Percentiles rank a stretch among this genome's conserved stretches.
Conservation (phyloP, 2,797 vertebrate genomes). For the Balearica regulorum region DNA sequence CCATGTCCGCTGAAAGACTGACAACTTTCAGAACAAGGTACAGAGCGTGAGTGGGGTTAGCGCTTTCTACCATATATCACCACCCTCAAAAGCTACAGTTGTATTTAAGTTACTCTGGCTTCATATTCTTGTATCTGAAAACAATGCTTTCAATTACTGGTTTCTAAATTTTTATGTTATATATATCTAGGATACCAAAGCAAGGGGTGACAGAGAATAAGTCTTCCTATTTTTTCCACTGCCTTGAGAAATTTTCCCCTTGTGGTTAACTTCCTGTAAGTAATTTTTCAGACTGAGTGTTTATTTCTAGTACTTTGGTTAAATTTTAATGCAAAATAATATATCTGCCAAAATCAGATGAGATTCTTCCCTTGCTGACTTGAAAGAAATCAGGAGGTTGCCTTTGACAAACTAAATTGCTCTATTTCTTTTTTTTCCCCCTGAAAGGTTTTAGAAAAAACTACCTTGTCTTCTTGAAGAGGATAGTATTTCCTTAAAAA, state of each 20-base stretch:
- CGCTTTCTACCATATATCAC: not conserved
- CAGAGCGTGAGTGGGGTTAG: not conserved
- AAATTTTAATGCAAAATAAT: not conserved
- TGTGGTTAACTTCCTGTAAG: not conserved
- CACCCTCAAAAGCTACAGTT: not conserved
- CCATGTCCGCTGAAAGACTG: not conserved
- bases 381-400: not conserved
- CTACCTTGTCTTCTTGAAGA: not conserved
- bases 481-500: not conserved
- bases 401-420: not conserved
- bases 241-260: not conserved
- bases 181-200: not conserved
- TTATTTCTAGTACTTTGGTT: constrained; percentile 5
- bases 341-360: not conserved
- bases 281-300: not conserved
- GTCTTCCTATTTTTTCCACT: not conserved
- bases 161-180: not conserved
- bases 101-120: not conserved
- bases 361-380: not conserved
- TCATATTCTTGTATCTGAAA: not conserved
- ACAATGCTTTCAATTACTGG: not conserved
- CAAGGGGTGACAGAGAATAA: not conserved
- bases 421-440: not conserved
- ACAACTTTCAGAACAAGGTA: not conserved
- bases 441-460: not conserved